phyloP scores from a whole-genome alignment of 2,888 invertebrate genomes.

The Auanema freiburgensis region DNA sequence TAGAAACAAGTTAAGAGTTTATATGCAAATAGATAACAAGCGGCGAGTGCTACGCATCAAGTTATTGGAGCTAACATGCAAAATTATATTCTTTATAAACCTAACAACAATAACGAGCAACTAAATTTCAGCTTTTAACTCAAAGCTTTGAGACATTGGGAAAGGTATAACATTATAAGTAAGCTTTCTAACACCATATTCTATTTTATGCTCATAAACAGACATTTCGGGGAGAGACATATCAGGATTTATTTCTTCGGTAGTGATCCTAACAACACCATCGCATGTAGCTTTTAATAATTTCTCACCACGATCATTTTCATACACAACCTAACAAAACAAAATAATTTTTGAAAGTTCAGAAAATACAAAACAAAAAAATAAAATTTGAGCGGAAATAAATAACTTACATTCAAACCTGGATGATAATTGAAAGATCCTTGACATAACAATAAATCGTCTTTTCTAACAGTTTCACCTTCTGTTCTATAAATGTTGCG shows the following conservation, averaged over 20 bases:
- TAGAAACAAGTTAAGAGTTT: conserved; percentile 1
- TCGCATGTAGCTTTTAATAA: conserved; percentile 58
- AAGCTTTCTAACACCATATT: conserved; percentile 37
- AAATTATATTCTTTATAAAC: conserved; percentile 15
- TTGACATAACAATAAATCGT: conserved; percentile 61
- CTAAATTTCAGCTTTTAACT: conserved; percentile 31
- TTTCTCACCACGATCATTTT: conserved; percentile 44
- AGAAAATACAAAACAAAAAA: not conserved
- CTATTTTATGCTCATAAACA: conserved; percentile 32
- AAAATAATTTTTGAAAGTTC: not conserved
- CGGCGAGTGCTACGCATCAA: conserved; percentile 2
- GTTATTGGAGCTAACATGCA: conserved; percentile 5
- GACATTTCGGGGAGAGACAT: conserved; percentile 36
- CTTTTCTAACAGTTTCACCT: conserved; percentile 48
- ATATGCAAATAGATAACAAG: not conserved
- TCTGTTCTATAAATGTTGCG: conserved; percentile 36
- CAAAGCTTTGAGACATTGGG: conserved; percentile 32
- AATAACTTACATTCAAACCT: conserved; percentile 60
- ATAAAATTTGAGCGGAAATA: no score
- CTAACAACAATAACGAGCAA: conserved; percentile 15
- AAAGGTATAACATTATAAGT: conserved; percentile 46
- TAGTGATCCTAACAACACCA: conserved; percentile 60
- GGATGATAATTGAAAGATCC: conserved; percentile 62
- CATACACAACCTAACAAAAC: conserved; percentile 33
- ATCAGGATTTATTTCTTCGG: conserved; percentile 50